These are phyloP conservation scores for Hirtodrosophila trivittata DNA, from an alignment of 2,888 invertebrate genomes.

Conservation along the genomic window DNA sequence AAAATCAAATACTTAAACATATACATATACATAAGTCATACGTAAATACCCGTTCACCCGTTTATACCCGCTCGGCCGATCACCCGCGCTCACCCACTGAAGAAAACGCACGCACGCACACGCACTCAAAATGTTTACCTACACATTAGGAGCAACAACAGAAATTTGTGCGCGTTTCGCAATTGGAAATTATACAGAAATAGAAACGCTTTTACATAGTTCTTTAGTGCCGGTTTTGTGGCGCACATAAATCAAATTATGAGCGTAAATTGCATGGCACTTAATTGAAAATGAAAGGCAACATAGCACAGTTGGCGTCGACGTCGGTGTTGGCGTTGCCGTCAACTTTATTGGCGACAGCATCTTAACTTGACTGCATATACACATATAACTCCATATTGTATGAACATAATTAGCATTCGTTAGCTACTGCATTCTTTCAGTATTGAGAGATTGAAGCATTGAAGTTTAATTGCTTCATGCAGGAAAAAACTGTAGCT, in stretches of 20 bases:
- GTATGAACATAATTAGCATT: slow-evolving; percentile 30
- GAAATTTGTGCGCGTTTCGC: slow-evolving; percentile 30
- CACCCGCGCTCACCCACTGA: background rate
- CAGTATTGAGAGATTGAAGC: slow-evolving; percentile 5
- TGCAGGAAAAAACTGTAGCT: slow-evolving; percentile 3
- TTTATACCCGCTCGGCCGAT: background rate
- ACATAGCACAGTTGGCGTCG: background rate
- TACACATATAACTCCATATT: background rate
- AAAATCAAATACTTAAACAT: slow-evolving; percentile 9
- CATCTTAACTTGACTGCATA: no score
- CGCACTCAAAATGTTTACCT: slow-evolving; percentile 16
- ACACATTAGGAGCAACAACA: slow-evolving; percentile 10
- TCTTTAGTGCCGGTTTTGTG: slow-evolving; percentile 17
- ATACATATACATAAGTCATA: background rate
- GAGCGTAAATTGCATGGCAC: slow-evolving; percentile 38
- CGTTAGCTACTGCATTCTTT: slow-evolving; percentile 13
- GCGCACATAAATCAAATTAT: slow-evolving; percentile 33
- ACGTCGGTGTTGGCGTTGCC: slow-evolving; percentile 7
- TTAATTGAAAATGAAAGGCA: slow-evolving; percentile 39
- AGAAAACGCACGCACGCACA: background rate
- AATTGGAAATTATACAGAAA: slow-evolving; percentile 38
- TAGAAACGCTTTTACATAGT: slow-evolving; percentile 26
- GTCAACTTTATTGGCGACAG: slow-evolving; percentile 16
- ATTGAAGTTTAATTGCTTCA: slow-evolving; percentile 6
- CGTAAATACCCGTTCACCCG: background rate